These are phyloP conservation scores for Brevipalpus yothersi DNA, from an alignment of 1,140 invertebrate genomes.

Conservation along the genomic window DNA sequence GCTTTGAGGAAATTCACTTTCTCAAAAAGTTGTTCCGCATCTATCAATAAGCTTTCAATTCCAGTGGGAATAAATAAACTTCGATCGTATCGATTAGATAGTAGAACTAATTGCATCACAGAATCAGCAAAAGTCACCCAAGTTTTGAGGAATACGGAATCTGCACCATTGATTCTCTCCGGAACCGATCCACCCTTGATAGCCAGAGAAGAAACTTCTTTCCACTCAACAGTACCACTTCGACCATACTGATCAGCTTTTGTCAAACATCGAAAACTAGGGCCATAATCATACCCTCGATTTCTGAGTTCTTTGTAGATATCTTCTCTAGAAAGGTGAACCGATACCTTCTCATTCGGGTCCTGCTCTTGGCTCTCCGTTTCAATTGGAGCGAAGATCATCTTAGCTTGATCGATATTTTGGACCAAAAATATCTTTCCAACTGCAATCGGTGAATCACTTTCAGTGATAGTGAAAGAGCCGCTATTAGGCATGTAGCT, in stretches of 20 bases:
- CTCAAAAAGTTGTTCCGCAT: not conserved
- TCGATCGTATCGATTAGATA: conserved; percentile 29
- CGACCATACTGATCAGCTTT: conserved; percentile 17
- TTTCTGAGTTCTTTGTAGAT: conserved; percentile 27
- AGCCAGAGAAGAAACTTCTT: conserved; percentile 11
- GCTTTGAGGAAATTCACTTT: conserved; percentile 6
- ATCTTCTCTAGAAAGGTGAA: conserved; percentile 18
- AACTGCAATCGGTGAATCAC: not conserved
- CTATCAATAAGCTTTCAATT: conserved; percentile 37
- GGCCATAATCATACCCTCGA: conserved; percentile 28
- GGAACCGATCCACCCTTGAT: not conserved
- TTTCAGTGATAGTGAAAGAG: not conserved
- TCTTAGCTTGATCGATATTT: not conserved
- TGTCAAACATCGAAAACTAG: conserved; percentile 51
- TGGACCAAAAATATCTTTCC: not conserved
- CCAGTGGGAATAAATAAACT: conserved; percentile 65
- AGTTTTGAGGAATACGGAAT: conserved; percentile 10
- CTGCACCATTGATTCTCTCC: not conserved
- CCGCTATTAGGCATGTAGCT: not conserved
- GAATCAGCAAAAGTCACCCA: conserved; percentile 30
- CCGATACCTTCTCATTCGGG: not conserved
- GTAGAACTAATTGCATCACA: conserved; percentile 18
- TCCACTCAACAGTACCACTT: conserved; percentile 17
- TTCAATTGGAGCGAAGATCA: not conserved
- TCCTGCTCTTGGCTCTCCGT: not conserved